Base-by-base conservation (phyloP, 2,113 vertebrate genomes). In the Camelus bactrianus region DNA sequence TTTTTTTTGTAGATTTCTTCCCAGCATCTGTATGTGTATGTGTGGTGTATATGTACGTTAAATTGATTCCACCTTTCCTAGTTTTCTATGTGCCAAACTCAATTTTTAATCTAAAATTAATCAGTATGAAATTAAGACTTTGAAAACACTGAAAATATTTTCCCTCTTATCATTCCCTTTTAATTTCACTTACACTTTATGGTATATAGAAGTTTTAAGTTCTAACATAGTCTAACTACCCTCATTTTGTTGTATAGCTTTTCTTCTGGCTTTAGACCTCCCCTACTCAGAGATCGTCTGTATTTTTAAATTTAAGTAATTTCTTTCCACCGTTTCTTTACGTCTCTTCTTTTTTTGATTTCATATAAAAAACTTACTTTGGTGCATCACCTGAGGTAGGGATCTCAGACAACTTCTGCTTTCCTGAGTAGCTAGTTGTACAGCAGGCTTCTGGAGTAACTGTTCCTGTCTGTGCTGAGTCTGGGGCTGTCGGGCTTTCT, bases 131-230 rank as follows among this genome's bases (percentile, higher is more conserved):
- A 54, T 65, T 20, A 82, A 3, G 77, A 56, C 2, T 82, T 89
- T 32, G 52, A 58, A 46, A 93, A 93, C 67, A 79, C 8, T 46
- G 30, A 69, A 85, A 56, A n/a, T 22, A 48, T 16, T 77, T 91
- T 65, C 32, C 11, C 11, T 72, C 89, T 81, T 80, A 50, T 89
- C 6, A 56, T 38, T 72, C 56, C 5, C 32, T 70, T 95, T 96
- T 83, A 70, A 79, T 52, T 96, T 93, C 52, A 42, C 46, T 96
- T 79, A 5, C 86, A 2, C 92, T 83, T 89, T 96, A n/a, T 89
- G 19, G 32, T 56, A 3, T 56, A 22, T 58, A 77, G 60, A 42
- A 22, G 4, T 80, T 93, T 93, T 30, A 72, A 88, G 20, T 52
- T 70, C 60, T 87, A 91, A 14, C 67, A 7, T 46, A 65, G 20